Conservation (phyloP, 2,888 invertebrate species). For the Eretmocerus hayati region DNA sequence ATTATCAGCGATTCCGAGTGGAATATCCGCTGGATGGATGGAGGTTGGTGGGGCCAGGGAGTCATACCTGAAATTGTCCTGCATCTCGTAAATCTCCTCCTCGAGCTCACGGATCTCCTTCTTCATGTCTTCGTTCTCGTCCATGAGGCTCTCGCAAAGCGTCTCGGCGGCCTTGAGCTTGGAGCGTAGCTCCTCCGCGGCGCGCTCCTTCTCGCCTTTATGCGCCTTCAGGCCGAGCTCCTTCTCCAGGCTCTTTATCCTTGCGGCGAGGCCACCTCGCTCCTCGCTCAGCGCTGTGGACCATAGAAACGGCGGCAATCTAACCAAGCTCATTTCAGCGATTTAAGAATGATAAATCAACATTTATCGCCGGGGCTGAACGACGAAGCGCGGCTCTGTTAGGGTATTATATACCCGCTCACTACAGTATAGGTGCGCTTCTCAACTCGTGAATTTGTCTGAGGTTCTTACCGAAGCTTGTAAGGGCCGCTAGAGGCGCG, state of each 20-base stretch:
- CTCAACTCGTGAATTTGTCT: too few relatives aligned
- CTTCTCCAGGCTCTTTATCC: slow-evolving; percentile 38
- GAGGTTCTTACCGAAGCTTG: too few relatives aligned
- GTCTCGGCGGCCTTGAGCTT: slow-evolving; percentile 87
- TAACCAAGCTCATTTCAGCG: too few relatives aligned
- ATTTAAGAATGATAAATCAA: slow-evolving; percentile 13
- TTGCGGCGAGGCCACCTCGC: slow-evolving; percentile 51
- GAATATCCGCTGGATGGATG: neutral
- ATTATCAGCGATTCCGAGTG: too few relatives aligned
- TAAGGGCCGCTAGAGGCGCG: too few relatives aligned
- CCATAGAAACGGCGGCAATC: too few relatives aligned
- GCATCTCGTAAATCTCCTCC: slow-evolving; percentile 98
- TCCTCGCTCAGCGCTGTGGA: slow-evolving; percentile 36
- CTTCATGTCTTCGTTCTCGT: slow-evolving; percentile 92
- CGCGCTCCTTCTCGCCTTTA: slow-evolving; percentile 36
- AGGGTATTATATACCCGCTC: too few relatives aligned
- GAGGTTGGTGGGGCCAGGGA: neutral
- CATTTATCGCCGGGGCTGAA: neutral
- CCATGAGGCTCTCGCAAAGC: slow-evolving; percentile 87
- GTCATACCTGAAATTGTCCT: slow-evolving; percentile 78
- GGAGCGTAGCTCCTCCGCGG: slow-evolving; percentile 59
- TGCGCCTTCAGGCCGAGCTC: slow-evolving; percentile 33
- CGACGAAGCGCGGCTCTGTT: too few relatives aligned
- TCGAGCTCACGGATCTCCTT: slow-evolving; percentile 88
- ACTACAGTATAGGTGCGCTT: too few relatives aligned